Evolutionary conservation across 2,113 vertebrate genomes (phyloP).

Genomic region (Pterophyllum scalare): DNA sequence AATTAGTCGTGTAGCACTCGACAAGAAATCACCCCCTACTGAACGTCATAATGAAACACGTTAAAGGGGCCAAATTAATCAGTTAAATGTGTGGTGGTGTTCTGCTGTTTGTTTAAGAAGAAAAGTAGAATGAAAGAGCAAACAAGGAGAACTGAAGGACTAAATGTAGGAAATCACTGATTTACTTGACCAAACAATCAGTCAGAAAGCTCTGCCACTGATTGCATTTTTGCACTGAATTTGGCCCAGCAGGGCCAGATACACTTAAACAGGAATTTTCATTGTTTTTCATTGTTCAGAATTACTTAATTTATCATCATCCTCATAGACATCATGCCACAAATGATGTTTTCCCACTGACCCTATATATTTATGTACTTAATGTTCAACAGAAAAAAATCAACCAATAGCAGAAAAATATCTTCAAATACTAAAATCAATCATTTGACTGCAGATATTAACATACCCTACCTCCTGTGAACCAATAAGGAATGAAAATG

Average conservation of each 20-base stretch:
- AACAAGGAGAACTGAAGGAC: background rate
- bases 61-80: background rate
- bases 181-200: slow-evolving; percentile 1
- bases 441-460: slow-evolving; percentile 46
- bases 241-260: no score
- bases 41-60: background rate
- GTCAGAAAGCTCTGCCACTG: background rate
- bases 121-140: background rate
- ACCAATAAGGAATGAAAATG: slow-evolving; percentile 33
- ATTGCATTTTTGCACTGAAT: background rate
- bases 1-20: background rate
- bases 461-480: background rate
- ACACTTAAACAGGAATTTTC: background rate
- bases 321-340: background rate
- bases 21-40: background rate
- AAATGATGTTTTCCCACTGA: slow-evolving; percentile 19
- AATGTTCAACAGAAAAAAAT: slow-evolving; percentile 23
- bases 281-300: background rate
- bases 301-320: slow-evolving; percentile 47
- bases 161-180: background rate
- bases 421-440: slow-evolving; percentile 45
- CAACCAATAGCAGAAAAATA: slow-evolving; percentile 25
- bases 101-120: background rate
- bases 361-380: slow-evolving; percentile 16
- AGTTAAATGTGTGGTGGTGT: background rate